phyloP scores from a whole-genome alignment of 92 coral and sea anemone genomes.

The Anthopleura xanthogrammica region DNA sequence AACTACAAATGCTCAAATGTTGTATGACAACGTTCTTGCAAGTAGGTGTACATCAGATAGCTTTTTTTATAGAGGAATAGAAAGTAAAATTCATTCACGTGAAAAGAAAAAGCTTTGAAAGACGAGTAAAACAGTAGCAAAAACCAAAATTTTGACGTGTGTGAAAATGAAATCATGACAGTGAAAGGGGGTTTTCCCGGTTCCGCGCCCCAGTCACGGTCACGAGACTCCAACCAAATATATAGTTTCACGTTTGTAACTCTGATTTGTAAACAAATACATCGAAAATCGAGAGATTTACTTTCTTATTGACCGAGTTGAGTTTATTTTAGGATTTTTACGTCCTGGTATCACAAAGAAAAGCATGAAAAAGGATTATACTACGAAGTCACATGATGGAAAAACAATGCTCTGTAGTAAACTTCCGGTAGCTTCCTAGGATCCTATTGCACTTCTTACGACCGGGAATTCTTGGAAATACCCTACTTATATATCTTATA shows the following conservation, averaged over 20 bases:
- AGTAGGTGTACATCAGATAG: too few species aligned
- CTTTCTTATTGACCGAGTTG: neutral
- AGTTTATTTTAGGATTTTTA: slow-evolving; percentile 11
- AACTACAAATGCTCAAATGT: too few species aligned
- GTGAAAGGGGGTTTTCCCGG: neutral
- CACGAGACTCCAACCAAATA: neutral
- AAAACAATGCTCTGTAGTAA: neutral
- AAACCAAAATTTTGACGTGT: neutral
- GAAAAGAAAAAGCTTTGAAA: too few species aligned
- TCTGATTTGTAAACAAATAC: neutral
- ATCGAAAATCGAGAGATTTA: neutral
- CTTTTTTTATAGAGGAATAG: too few species aligned
- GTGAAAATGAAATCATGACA: neutral
- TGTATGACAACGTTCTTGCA: too few species aligned
- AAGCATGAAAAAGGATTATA: neutral
- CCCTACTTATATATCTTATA: neutral
- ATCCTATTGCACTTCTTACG: neutral
- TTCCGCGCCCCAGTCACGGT: neutral
- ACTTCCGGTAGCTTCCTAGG: slow-evolving; percentile 3
- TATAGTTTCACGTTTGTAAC: neutral
- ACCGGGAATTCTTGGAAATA: slow-evolving; percentile 26
- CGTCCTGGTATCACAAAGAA: neutral
- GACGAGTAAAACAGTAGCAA: too few species aligned
- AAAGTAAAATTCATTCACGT: too few species aligned
- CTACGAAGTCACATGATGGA: slow-evolving; percentile 4